Evolutionary conservation across 2,113 vertebrate species (phyloP), one percentile per base, ranked within the genome.

Genomic region (Mus pahari): DNA sequence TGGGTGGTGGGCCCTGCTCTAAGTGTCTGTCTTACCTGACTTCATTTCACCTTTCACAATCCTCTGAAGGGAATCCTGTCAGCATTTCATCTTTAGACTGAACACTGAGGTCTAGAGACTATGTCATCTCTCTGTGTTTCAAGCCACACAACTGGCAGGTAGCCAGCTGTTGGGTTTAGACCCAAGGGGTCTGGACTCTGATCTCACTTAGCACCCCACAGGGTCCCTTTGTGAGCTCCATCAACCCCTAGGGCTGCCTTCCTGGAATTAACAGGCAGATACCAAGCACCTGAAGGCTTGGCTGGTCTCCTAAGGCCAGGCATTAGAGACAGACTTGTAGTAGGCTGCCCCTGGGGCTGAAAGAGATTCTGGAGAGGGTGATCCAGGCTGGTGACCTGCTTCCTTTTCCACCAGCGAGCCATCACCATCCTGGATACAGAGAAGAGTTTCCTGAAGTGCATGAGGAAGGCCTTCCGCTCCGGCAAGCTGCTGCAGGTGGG

Each of bases 341-440:
- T 8, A 31, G 39, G 55, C 20, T 50, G 48, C 0, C 3, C 10
- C 75, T 24, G 48, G 71, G 81, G 2, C n/a, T 28, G 64, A 86
- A 33, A 70, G 64, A 79, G 6, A 31, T 68, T 42, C 26, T 17
- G 19, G 55, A 17, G 36, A 81, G 55, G 70, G 19, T 88, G 42
- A 79, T 64, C 55, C 48, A 86, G 64, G 74, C 75, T 82, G 26
- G 48, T 20, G 16, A 62, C 7, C 22, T 22, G 1, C 33, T 58
- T 64, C 74, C 31, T 33, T 53, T 70, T 95, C 89, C 95, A 58
- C 4, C 95, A 99, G 99, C 99, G 99, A 98, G 99, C 99, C 26
- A 99, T 99, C 97, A 99, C 99, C 7, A 99, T 99, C 97, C 55
- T 99, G 98, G 99, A 99, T 96, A 99, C 99, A 11, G 99, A 99